Conservation (phyloP, 2,113 vertebrate species). For the Pipa parva region DNA sequence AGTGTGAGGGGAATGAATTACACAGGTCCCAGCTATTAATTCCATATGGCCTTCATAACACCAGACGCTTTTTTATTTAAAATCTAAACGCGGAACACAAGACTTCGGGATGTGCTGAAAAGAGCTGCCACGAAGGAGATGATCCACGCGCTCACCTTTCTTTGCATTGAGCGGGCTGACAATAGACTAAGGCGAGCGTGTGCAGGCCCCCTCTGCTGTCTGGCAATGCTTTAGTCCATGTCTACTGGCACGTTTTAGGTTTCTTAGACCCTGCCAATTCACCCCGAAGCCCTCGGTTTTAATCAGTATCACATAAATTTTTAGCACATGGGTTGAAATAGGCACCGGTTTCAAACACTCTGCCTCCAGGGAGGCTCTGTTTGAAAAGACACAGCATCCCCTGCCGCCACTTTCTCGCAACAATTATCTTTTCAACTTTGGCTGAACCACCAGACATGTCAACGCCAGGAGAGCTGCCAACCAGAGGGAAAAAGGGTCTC, state of each 20-base stretch:
- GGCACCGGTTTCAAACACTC: conserved; percentile 62
- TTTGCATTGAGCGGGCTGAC: conserved; percentile 7
- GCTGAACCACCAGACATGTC: conserved; percentile 66
- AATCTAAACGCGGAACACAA: conserved; percentile 41
- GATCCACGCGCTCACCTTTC: conserved; percentile 23
- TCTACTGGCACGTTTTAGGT: conserved; percentile 55
- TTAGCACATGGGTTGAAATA: conserved; percentile 68
- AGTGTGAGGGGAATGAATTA: not conserved
- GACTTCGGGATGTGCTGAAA: conserved; percentile 10
- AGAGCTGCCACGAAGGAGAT: not conserved
- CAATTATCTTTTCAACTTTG: conserved; percentile 69
- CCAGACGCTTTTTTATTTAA: conserved; percentile 20
- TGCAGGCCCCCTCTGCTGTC: conserved; percentile 32
- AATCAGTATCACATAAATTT: conserved; percentile 67
- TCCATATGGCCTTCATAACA: conserved; percentile 45
- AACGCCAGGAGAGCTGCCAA: conserved; percentile 61
- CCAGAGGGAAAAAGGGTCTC: conserved; percentile 60
- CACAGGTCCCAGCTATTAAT: conserved; percentile 36
- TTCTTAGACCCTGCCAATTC: conserved; percentile 55
- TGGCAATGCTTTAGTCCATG: conserved; percentile 49
- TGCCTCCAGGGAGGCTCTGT: conserved; percentile 59
- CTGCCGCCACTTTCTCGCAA: conserved; percentile 53
- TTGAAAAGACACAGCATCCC: conserved; percentile 55
- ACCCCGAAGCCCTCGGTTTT: conserved; percentile 60
- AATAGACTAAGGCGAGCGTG: conserved; percentile 17